phyloP scores from a whole-genome alignment of 92 coral and sea anemone species.

The Paragorgia papillata region DNA sequence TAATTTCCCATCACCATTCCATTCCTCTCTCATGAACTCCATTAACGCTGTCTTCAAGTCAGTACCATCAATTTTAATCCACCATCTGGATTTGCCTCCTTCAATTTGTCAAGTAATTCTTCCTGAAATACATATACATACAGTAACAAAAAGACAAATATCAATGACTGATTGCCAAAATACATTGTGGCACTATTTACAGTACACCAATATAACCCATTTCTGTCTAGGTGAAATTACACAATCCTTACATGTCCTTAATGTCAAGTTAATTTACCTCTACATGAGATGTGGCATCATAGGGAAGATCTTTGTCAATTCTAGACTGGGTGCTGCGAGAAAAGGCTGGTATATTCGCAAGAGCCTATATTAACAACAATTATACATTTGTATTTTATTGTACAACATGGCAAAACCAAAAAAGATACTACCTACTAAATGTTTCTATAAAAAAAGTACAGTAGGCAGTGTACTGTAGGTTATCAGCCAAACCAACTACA shows the following conservation, averaged over 20 bases:
- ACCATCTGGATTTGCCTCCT: slow-evolving; percentile 45
- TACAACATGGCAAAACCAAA: too few species aligned
- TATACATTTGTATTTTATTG: neutral
- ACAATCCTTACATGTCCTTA: neutral
- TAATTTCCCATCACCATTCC: slow-evolving; percentile 58
- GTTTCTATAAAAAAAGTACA: too few species aligned
- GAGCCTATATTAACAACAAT: neutral
- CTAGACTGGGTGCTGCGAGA: slow-evolving; percentile 9
- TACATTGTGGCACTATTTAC: neutral
- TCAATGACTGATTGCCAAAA: neutral
- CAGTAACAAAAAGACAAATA: too few species aligned
- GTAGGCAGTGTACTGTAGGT: too few species aligned
- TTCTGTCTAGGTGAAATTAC: too few species aligned
- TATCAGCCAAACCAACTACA: too few species aligned
- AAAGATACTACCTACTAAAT: neutral
- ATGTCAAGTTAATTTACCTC: neutral
- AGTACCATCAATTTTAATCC: slow-evolving; percentile 60
- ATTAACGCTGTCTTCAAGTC: slow-evolving; percentile 44
- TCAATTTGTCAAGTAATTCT: neutral
- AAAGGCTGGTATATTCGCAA: neutral
- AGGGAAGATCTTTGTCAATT: neutral
- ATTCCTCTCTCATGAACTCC: slow-evolving; percentile 43
- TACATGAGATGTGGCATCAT: slow-evolving; percentile 3
- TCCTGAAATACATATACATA: neutral
- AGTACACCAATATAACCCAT: too few species aligned